phyloP scores from a whole-genome alignment of 2,797 vertebrate genomes.

The Intellagama lesueurii region DNA sequence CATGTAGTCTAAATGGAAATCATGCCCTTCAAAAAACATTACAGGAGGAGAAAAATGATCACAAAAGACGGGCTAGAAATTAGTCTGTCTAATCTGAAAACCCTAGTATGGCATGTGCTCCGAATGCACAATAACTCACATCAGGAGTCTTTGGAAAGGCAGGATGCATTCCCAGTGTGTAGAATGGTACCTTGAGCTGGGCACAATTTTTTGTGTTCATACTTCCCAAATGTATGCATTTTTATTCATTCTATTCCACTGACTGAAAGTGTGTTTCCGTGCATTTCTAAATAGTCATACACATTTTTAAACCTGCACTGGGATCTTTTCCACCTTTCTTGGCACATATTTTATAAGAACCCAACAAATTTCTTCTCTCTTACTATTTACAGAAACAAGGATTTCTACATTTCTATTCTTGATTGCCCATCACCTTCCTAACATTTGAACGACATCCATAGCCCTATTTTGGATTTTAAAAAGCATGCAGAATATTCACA shows the following conservation, averaged over 20 bases:
- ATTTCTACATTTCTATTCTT: background rate
- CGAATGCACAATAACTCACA: background rate
- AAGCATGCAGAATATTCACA: too few relatives aligned
- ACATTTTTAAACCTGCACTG: too few relatives aligned
- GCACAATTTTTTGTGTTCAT: background rate
- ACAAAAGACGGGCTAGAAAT: conserved; percentile 38
- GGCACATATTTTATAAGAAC: background rate
- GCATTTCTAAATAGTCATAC: too few relatives aligned
- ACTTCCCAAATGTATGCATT: background rate
- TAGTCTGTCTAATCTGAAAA: background rate
- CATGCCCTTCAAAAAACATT: conserved; percentile 55
- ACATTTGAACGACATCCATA: background rate
- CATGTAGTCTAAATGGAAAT: conserved; percentile 56
- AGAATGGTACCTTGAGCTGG: background rate
- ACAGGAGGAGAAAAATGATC: conserved; percentile 55
- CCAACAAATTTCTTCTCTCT: background rate
- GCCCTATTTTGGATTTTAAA: too few relatives aligned
- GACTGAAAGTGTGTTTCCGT: too few relatives aligned
- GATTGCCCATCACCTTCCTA: background rate
- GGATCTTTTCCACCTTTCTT: background rate
- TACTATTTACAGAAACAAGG: background rate
- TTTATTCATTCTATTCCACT: background rate
- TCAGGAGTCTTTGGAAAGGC: background rate
- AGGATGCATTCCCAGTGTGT: background rate
- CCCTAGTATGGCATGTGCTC: background rate